phyloP scores from a whole-genome alignment of 2,797 vertebrate genomes.

The Acanthurus leucopareius region DNA sequence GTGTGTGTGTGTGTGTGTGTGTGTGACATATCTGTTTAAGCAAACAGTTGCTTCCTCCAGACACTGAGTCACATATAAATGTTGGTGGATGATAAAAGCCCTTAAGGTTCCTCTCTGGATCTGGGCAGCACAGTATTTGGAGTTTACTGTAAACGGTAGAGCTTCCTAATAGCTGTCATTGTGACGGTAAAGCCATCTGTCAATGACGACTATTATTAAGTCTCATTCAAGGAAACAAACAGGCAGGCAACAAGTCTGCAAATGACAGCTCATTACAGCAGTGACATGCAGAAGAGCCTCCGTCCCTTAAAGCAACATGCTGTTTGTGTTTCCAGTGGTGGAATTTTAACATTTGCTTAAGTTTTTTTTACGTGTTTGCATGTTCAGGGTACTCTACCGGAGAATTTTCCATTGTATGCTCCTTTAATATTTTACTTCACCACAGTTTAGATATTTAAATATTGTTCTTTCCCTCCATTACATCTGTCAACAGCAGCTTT shows the following conservation, averaged over 20 bases:
- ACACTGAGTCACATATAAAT: constrained; percentile 44
- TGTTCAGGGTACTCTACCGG: too few relatives aligned
- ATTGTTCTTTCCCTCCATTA: too few relatives aligned
- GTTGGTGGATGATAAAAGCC: constrained; percentile 11
- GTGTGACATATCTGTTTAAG: constrained; percentile 10
- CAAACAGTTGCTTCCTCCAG: constrained; percentile 21
- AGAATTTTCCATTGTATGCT: too few relatives aligned
- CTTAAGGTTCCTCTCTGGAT: constrained; percentile 33
- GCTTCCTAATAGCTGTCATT: constrained; percentile 8
- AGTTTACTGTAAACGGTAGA: constrained; percentile 1
- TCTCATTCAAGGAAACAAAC: not conserved
- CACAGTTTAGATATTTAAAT: too few relatives aligned
- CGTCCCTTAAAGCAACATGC: not conserved
- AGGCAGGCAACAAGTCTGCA: not conserved
- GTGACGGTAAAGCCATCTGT: constrained; percentile 4
- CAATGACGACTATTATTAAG: not conserved
- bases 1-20: not conserved
- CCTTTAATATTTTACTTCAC: too few relatives aligned
- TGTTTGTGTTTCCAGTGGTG: not conserved
- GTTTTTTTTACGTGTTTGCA: too few relatives aligned
- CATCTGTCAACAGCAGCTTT: not conserved
- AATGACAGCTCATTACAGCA: constrained; percentile 7
- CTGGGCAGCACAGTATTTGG: not conserved
- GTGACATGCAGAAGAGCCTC: not conserved
- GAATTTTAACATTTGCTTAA: too few relatives aligned